Evolutionary conservation across 2,113 vertebrate species (phyloP), one percentile per base, ranked within the genome.

Genomic region (Meleagris gallopavo): DNA sequence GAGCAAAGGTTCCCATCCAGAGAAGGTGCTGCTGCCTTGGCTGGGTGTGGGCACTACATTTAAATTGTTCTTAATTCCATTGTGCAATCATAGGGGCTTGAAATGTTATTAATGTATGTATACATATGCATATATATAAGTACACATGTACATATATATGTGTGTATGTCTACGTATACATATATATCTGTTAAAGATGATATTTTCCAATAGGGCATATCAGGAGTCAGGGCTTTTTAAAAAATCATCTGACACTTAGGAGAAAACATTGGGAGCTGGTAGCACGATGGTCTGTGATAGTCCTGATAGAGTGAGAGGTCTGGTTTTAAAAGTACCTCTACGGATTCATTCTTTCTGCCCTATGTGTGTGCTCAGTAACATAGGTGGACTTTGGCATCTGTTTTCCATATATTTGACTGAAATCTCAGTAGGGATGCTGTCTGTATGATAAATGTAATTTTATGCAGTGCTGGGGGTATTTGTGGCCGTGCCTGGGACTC

Each of bases 301-400:
- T 43, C 30, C 57, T 32, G 62, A 29, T 7, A 73, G 60, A 87
- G 43, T 34, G 30, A 61, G 13, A 92, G 48, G 36, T 75, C 43
- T 78, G n/a, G 1, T 62, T 88, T 84, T 54, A 40, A 8, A 90
- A 69, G 16, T 76, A 40, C 62, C 54, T 89, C 46, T 34, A 0
- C 64, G 29, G 60, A 71, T 64, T 91, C 9, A 40, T 91, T 70
- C 55, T 55, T 88, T 89, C 60, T 94, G 43, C 61, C 67, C 19
- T 70, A 32, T 45, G 9, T 71, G n/a, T 15, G 11, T 41, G 27
- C 5, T 40, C 64, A 71, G 34, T 80, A 89, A 21, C 41, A 64
- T 3, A 73, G 74, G 84, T 48, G 43, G 57, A 41, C 27, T 62
- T 20, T 29, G 74, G 46, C 11, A 46, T 85, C 76, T 80, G 76